phyloP scores from a whole-genome alignment of 2,113 vertebrate genomes.

The Xyrauchen texanus region DNA sequence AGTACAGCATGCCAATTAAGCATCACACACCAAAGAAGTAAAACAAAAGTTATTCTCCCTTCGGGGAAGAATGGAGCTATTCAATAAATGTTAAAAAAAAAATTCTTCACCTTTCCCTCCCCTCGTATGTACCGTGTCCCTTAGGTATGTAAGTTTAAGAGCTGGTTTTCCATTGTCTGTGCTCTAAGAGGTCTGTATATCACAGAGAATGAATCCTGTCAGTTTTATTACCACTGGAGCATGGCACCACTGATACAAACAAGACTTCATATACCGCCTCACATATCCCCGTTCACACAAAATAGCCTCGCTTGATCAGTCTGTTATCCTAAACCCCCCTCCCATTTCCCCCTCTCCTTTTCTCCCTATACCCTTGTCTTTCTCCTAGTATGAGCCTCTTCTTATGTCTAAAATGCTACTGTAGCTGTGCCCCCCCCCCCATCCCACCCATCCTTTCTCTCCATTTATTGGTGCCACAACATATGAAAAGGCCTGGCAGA shows the following conservation, averaged over 20 bases:
- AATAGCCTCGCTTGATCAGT: slow-evolving; percentile 79
- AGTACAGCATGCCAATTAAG: slow-evolving; percentile 43
- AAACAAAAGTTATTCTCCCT: slow-evolving; percentile 59
- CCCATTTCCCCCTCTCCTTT: slow-evolving; percentile 10
- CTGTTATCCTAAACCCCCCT: slow-evolving; percentile 65
- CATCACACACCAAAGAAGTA: slow-evolving; percentile 36
- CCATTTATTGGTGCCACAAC: slow-evolving; percentile 67
- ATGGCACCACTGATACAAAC: slow-evolving; percentile 77
- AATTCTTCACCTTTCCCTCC: slow-evolving; percentile 47
- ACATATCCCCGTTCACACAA: slow-evolving; percentile 73
- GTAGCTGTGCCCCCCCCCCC: slow-evolving; percentile 59
- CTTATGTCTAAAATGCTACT: slow-evolving; percentile 66
- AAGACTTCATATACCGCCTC: slow-evolving; percentile 76
- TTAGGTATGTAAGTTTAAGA: slow-evolving; percentile 78
- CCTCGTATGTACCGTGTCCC: slow-evolving; percentile 65
- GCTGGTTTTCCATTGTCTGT: slow-evolving; percentile 81
- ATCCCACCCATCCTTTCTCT: slow-evolving; percentile 48
- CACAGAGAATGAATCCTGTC: slow-evolving; percentile 81
- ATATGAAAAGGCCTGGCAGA: slow-evolving; percentile 70
- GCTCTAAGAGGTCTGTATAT: slow-evolving; percentile 82
- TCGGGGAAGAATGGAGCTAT: slow-evolving; percentile 61
- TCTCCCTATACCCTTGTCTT: slow-evolving; percentile 45
- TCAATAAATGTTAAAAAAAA: slow-evolving; percentile 79
- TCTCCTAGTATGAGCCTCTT: slow-evolving; percentile 55
- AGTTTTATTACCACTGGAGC: slow-evolving; percentile 80